Conservation (phyloP, 2,888 invertebrate species). For the Drosophila recens region DNA sequence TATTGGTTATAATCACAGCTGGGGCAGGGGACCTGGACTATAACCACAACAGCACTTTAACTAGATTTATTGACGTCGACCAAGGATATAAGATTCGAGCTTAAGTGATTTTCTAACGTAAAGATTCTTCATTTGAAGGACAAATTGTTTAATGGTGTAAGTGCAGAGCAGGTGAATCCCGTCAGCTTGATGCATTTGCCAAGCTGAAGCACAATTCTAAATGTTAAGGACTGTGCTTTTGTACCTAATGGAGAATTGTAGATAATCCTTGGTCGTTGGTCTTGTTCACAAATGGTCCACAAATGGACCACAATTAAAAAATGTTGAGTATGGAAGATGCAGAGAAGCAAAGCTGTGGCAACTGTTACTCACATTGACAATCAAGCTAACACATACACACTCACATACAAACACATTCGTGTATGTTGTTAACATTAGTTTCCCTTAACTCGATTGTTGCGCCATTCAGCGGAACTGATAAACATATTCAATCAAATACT, state of each 20-base stretch:
- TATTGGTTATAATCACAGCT: conserved; percentile 64
- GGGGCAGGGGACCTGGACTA: neutral
- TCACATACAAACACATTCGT: neutral
- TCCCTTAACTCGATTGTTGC: conserved; percentile 18
- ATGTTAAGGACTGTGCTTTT: neutral
- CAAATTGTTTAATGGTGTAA: conserved; percentile 7
- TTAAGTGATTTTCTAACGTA: neutral
- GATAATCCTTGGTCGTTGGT: neutral
- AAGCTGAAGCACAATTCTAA: neutral
- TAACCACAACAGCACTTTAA: conserved; percentile 9
- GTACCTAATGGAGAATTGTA: neutral
- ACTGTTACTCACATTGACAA: conserved; percentile 22
- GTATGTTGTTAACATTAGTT: neutral
- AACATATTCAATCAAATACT: conserved; percentile 54
- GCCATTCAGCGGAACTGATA: conserved; percentile 31
- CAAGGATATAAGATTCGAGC: conserved; percentile 10
- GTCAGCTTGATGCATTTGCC: neutral
- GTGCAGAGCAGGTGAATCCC: neutral
- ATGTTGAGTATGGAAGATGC: neutral
- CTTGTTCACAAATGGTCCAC: too few species aligned
- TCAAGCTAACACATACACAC: conserved; percentile 4
- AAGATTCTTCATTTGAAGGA: neutral
- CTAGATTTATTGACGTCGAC: conserved; percentile 30
- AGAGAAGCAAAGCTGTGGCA: neutral
- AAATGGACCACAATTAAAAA: neutral